Conservation (phyloP, 1,140 invertebrate genomes). For the Hestina assimilis region DNA sequence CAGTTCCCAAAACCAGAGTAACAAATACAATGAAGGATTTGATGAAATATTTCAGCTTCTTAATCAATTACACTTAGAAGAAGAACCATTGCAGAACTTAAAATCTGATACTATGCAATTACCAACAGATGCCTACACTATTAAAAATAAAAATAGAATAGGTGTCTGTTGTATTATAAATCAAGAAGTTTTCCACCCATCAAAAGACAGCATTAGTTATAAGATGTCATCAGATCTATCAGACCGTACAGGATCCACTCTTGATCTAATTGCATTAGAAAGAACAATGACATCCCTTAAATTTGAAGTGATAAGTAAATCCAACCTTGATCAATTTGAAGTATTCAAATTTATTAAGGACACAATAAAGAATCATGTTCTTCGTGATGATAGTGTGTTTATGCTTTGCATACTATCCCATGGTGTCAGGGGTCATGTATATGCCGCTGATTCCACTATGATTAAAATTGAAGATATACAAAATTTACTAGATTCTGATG, state of each 20-base stretch:
- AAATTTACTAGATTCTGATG: constrained; percentile 57
- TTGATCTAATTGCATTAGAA: constrained; percentile 49
- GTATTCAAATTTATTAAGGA: constrained; percentile 53
- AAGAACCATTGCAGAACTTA: constrained; percentile 36
- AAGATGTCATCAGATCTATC: constrained; percentile 26
- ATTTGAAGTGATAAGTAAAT: constrained; percentile 48
- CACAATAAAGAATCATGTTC: constrained; percentile 43
- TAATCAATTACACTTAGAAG: constrained; percentile 36
- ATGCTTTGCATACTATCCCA: constrained; percentile 69
- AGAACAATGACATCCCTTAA: constrained; percentile 54
- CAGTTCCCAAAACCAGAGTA: constrained; percentile 15
- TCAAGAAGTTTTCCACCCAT: constrained; percentile 65
- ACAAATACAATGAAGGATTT: constrained; percentile 33
- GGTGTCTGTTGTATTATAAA: constrained; percentile 69
- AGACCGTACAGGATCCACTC: constrained; percentile 49
- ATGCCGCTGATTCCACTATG: constrained; percentile 65
- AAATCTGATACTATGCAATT: constrained; percentile 51
- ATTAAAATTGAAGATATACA: constrained; percentile 64
- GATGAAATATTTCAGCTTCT: constrained; percentile 41
- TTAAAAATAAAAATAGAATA: constrained; percentile 51
- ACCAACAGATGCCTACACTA: constrained; percentile 45
- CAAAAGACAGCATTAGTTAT: constrained; percentile 50
- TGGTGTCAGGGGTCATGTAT: constrained; percentile 62
- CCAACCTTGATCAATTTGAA: constrained; percentile 49
- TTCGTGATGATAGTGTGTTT: constrained; percentile 58